phyloP scores from a whole-genome alignment of 2,888 invertebrate genomes.

The Chrysolina americana region DNA sequence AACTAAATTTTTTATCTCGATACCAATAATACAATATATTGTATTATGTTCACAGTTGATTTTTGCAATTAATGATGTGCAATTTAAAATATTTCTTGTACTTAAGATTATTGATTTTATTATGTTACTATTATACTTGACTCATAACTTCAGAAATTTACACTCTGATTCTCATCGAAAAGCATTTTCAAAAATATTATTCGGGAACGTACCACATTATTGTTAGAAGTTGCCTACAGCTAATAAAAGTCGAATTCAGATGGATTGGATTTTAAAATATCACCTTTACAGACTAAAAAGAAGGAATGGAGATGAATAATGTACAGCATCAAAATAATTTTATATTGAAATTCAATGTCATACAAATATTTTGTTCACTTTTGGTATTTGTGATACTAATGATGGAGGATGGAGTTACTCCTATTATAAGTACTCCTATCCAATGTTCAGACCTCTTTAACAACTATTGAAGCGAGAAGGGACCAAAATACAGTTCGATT shows the following conservation, averaged over 20 bases:
- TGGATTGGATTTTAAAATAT: too few species aligned
- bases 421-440: too few species aligned
- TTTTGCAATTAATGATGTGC: conserved; percentile 46
- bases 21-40: conserved; percentile 56
- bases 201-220: conserved; percentile 6
- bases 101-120: not conserved
- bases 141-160: not conserved
- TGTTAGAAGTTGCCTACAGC: not conserved
- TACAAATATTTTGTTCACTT: too few species aligned
- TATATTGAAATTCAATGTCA: too few species aligned
- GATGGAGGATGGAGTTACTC: too few species aligned
- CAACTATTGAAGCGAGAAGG: too few species aligned
- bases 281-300: too few species aligned
- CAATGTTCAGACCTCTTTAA: too few species aligned
- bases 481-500: too few species aligned
- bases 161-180: conserved; percentile 2
- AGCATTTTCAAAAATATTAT: not conserved
- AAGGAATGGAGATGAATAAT: too few species aligned
- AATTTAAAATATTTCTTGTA: conserved; percentile 33
- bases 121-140: not conserved
- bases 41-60: conserved; percentile 47
- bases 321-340: too few species aligned
- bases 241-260: not conserved
- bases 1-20: conserved; percentile 47
- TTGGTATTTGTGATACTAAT: too few species aligned